Evolutionary conservation across 2,113 vertebrate genomes (phyloP), one percentile per base, ranked within the genome.

Genomic region (Formicarius rufipectus): DNA sequence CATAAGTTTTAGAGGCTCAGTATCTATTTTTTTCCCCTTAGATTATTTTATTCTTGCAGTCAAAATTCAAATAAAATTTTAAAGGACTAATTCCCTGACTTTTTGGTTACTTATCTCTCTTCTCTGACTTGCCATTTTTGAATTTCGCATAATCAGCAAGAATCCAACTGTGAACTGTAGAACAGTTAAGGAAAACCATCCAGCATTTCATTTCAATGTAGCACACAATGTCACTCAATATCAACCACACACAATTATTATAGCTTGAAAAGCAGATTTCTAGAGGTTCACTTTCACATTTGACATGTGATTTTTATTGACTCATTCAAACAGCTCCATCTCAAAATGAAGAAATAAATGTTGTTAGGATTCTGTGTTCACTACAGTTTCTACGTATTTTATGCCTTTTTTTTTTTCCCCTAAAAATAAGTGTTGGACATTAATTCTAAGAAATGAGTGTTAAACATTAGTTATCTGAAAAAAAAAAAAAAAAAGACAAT

Each of bases 1-100:
- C 2, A 1, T n/a, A 37, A 30, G 2, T 47, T 58, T 69, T 39
- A 76, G 19, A 81, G 27, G 2, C 4, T 1, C 7, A 10, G 45
- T 79, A 7, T n/a, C 4, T 59, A 14, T 13, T 59, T 72, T n/a
- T 37, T 44, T 5, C 5, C 17, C 3, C 8, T 35, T n/a, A 25
- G 6, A 33, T 20, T 72, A 23, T 49, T 85, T 63, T 21, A 35
- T 72, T 89, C 35, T 59, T 72, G 37, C 27, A 55, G 9, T 82
- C 17, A 78, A 58, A 59, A 45, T 40, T 64, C 19, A 60, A 84
- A 86, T 53, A 4, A 59, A 69, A 56, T 59, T 55, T 58, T 55
- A 81, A 77, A 73, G 10, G 7, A 68, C 50, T 31, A 59, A 37
- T 64, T 73, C 2, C 52, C 14, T n/a, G 19, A 1, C 1, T 50